A percentile compares a stretch with the other conserved stretches of the same genome.
phyloP scores from a whole-genome alignment of 2,797 vertebrate genomes.

The Lophius americanus region DNA sequence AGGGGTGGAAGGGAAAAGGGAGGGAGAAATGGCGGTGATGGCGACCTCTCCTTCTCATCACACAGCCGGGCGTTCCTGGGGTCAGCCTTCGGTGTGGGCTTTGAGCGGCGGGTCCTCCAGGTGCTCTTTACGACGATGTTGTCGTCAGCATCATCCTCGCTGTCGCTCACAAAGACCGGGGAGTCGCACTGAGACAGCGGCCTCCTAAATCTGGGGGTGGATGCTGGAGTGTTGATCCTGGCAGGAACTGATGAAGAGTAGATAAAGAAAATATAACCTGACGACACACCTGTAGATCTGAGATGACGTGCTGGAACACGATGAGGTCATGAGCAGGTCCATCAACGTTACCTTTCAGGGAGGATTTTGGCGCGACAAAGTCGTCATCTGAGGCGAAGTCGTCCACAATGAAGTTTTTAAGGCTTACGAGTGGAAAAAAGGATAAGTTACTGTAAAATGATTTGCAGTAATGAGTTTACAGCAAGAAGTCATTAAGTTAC shows the following conservation, averaged over 20 bases:
- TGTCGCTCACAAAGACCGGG: slow-evolving; percentile 81
- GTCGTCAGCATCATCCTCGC: slow-evolving; percentile 66
- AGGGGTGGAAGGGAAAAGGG: slow-evolving; percentile 10
- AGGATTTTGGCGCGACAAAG: slow-evolving; percentile 70
- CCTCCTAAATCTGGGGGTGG: slow-evolving; percentile 38
- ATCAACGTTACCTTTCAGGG: slow-evolving; percentile 67
- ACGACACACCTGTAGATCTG: background rate
- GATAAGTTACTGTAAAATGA: too few species aligned
- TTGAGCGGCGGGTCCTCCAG: slow-evolving; percentile 74
- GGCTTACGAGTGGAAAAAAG: slow-evolving; percentile 54
- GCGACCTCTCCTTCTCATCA: slow-evolving; percentile 20
- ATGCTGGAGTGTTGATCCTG: slow-evolving; percentile 55
- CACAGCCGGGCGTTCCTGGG: background rate
- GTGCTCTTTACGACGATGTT: slow-evolving; percentile 77
- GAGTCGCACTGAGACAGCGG: slow-evolving; percentile 64
- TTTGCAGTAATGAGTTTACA: too few species aligned
- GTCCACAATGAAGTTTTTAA: slow-evolving; percentile 79
- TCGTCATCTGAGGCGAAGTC: slow-evolving; percentile 79
- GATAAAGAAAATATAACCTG: background rate
- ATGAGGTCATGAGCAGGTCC: background rate
- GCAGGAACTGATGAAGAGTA: slow-evolving; percentile 54
- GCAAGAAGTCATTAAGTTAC: too few species aligned
- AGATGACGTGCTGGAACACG: background rate
- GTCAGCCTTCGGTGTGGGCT: slow-evolving; percentile 18
- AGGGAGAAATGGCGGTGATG: slow-evolving; percentile 18